Conservation (phyloP, 2,113 vertebrate genomes). For the Brachypodius melanocephalos region DNA sequence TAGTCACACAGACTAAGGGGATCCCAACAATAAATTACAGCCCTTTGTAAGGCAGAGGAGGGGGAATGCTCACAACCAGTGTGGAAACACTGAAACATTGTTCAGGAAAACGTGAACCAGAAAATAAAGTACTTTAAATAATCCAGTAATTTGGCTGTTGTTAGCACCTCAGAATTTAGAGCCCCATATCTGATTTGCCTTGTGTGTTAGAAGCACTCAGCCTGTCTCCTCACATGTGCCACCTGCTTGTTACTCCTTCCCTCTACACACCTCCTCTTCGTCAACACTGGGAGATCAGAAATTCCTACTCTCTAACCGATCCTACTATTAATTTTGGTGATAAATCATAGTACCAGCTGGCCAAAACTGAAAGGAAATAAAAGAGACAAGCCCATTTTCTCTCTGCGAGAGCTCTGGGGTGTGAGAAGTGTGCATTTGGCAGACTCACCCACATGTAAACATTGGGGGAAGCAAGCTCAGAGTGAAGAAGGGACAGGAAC, state of each 20-base stretch:
- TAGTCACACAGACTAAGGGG: not conserved
- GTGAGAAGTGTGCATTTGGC: not conserved
- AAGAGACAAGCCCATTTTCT: not conserved
- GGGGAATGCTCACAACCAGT: not conserved
- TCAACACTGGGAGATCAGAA: not conserved
- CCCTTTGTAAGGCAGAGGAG: not conserved
- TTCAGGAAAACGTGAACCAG: not conserved
- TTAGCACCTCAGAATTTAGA: not conserved
- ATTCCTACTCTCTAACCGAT: not conserved
- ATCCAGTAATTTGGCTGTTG: not conserved
- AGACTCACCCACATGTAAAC: not conserved
- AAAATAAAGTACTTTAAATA: not conserved
- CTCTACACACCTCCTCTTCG: not conserved
- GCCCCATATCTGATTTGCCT: not conserved
- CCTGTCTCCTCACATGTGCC: fast-evolving
- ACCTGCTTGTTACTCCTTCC: not conserved
- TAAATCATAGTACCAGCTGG: not conserved
- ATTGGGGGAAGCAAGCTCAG: not conserved
- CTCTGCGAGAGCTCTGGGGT: not conserved
- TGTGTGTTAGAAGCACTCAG: not conserved
- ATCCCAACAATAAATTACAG: not conserved
- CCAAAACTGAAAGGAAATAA: not conserved
- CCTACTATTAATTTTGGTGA: not conserved
- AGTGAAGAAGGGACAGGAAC: not conserved
- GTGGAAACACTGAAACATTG: not conserved